Conservation (phyloP, 2,113 vertebrate species). For the Mesocricetus auratus region DNA sequence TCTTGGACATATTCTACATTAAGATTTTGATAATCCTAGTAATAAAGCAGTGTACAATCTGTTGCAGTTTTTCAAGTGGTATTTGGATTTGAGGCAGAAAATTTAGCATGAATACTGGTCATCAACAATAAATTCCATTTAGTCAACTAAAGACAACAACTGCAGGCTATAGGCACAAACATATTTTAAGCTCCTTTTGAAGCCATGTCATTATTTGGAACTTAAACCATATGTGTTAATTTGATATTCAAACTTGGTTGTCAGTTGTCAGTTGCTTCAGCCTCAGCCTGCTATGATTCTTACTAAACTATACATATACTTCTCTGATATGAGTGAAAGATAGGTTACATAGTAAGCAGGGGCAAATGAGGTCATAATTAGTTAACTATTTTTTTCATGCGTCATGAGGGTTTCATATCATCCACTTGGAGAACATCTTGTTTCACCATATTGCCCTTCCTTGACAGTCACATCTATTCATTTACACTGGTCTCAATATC, state of each 20-base stretch:
- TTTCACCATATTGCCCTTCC: neutral
- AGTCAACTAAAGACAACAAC: conserved; percentile 51
- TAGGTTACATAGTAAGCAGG: neutral
- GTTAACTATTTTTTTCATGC: neutral
- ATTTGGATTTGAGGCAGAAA: neutral
- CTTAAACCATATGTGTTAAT: neutral
- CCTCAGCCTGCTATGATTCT: neutral
- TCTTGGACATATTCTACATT: neutral
- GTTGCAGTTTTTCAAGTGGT: neutral
- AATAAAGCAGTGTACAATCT: neutral
- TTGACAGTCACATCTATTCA: neutral
- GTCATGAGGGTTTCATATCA: neutral
- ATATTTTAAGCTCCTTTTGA: neutral
- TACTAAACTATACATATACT: neutral
- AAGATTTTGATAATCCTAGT: neutral
- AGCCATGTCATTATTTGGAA: conserved; percentile 40
- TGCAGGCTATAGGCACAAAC: neutral
- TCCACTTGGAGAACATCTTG: neutral
- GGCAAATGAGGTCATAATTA: neutral
- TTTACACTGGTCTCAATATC: neutral
- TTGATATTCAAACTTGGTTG: neutral
- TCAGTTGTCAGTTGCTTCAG: neutral
- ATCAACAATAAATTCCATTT: neutral
- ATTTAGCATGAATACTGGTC: neutral
- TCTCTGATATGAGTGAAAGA: neutral